These are phyloP conservation scores for Falco punctatus DNA, from an alignment of 2,113 vertebrate genomes.

Conservation along the genomic window DNA sequence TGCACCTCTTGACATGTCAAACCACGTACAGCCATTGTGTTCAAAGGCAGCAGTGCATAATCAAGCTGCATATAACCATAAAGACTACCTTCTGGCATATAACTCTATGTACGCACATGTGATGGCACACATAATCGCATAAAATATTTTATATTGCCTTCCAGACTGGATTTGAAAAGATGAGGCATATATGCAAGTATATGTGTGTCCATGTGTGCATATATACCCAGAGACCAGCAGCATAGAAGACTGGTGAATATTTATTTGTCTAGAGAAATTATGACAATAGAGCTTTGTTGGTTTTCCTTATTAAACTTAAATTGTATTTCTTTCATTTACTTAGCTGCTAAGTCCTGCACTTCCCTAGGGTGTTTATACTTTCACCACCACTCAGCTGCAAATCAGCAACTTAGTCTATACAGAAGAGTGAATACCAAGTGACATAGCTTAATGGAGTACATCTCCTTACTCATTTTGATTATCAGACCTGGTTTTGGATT, in stretches of 20 bases:
- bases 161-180: neutral
- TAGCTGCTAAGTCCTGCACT: neutral
- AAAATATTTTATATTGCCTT: neutral
- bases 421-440: neutral
- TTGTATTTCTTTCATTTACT: neutral
- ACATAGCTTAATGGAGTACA: neutral
- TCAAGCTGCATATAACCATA: neutral
- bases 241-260: neutral
- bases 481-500: neutral
- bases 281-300: neutral
- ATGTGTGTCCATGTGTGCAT: accelerated
- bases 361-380: neutral
- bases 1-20: slow-evolving; percentile 41
- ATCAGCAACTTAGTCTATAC: neutral
- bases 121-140: neutral
- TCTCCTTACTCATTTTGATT: neutral
- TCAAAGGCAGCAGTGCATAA: slow-evolving; percentile 26
- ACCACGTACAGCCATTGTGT: neutral
- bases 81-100: neutral
- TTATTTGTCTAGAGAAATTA: neutral
- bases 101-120: neutral
- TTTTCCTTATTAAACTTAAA: neutral
- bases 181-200: neutral
- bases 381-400: neutral
- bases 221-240: neutral